Percentiles rank a stretch among this genome's conserved stretches.
Conservation (phyloP, 2,113 vertebrate species). For the Trogon surrucura region DNA sequence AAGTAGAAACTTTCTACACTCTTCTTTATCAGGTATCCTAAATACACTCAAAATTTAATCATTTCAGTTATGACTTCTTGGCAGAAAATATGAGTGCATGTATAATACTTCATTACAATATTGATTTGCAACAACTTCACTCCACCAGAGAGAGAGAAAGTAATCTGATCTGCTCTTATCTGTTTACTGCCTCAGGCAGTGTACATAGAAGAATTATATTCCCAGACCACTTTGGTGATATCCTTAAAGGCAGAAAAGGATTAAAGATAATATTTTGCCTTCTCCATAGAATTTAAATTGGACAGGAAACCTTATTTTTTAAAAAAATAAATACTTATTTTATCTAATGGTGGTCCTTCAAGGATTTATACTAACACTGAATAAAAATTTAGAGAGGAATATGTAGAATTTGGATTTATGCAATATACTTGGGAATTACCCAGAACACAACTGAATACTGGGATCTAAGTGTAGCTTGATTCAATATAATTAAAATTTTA, state of each 20-base stretch:
- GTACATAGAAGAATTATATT: background rate
- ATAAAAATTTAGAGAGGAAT: background rate
- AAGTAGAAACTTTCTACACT: background rate
- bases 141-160: background rate
- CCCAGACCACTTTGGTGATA: background rate
- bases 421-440: background rate
- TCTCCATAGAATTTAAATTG: background rate
- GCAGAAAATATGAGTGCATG: background rate
- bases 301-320: background rate
- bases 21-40: background rate
- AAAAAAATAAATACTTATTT: background rate
- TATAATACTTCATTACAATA: slow-evolving; percentile 16
- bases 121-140: background rate
- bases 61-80: background rate
- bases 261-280: slow-evolving; percentile 10
- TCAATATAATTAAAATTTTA: background rate
- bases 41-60: background rate
- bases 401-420: background rate
- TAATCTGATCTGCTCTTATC: slow-evolving; percentile 27
- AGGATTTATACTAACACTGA: background rate
- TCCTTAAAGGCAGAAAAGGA: background rate
- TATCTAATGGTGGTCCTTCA: background rate
- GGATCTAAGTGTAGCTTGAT: background rate
- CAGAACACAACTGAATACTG: background rate
- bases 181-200: background rate